Evolutionary conservation across 2,797 vertebrate genomes (phyloP).

Genomic region (Urophycis tenuis): DNA sequence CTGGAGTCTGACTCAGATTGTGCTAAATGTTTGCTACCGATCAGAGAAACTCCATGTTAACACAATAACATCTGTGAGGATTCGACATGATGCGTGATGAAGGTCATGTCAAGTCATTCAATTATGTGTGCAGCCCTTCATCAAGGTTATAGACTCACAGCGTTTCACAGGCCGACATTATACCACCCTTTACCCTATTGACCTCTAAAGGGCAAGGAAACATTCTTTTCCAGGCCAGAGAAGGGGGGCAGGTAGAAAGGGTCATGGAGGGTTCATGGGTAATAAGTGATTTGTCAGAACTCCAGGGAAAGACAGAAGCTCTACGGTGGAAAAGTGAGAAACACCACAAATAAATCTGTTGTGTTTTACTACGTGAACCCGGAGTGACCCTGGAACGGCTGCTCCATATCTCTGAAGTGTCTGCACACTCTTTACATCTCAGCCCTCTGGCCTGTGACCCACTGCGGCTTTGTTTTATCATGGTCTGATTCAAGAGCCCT

Average conservation of each 20-base stretch:
- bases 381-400: conserved; percentile 37
- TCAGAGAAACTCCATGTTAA: neutral
- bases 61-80: too few species aligned
- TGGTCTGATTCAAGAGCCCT: neutral
- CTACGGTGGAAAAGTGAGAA: conserved; percentile 35
- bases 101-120: neutral
- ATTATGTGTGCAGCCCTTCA: neutral
- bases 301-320: conserved; percentile 20
- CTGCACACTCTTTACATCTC: conserved; percentile 20
- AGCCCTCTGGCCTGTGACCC: neutral
- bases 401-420: conserved; percentile 32
- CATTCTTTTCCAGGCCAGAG: neutral
- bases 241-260: neutral
- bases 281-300: conserved; percentile 51
- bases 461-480: neutral
- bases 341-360: conserved; percentile 50
- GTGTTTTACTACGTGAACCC: conserved; percentile 42
- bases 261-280: neutral
- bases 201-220: neutral
- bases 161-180: neutral
- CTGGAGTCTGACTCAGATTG: neutral
- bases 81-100: neutral
- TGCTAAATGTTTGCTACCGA: neutral
- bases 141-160: neutral
- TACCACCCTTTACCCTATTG: neutral